Base-by-base conservation (phyloP, 2,113 vertebrate genomes). In the Sturnus vulgaris region DNA sequence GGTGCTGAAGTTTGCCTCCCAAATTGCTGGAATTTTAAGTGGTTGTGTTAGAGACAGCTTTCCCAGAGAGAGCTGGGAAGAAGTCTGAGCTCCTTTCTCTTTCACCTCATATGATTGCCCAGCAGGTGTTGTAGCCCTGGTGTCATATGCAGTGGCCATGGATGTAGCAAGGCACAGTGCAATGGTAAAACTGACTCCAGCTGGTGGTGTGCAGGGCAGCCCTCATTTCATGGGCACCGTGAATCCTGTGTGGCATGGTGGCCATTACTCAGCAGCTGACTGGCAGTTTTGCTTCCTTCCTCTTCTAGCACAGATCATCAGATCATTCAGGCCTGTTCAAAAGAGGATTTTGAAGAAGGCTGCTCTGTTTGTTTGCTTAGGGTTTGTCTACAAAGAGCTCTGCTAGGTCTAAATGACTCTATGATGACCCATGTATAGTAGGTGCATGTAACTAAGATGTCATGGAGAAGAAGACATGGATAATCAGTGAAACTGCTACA, bases 231-330 rank as follows among this genome's bases (percentile, higher is more conserved):
- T 24, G 71, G 69, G 24, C 28, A 40, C 23, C 17, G 0, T 10
- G 52, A 60, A 25, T 10, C 3, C 1, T 8, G 0, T 2, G 2
- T 59, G 37, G 33, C 27, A 19, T 8, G 27, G 17, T 59, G 52
- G 14, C 46, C 11, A 10, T 50, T 42, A 14, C 33, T 57, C 55
- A 69, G 57, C 57, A 72, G 39, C 50, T 92, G 47, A 65, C 42
- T 35, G 35, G 27, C 19, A 72, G n/a, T 31, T 95, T 82, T 57
- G 14, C 19, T 80, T 88, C 52, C 79, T 82, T 82, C 57, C 44
- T 88, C 52, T 86, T 87, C 69, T 30, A 79, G 33, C 33, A 15
- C 35, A 63, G 33, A 23, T 40, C 63, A 85, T 73, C 59, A 63
- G 18, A 24, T 39, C 33, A 7, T 69, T 56, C 40, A 44, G 50